Evolutionary conservation across 2,113 vertebrate genomes (phyloP).

Genomic region (Hippocampus comes): DNA sequence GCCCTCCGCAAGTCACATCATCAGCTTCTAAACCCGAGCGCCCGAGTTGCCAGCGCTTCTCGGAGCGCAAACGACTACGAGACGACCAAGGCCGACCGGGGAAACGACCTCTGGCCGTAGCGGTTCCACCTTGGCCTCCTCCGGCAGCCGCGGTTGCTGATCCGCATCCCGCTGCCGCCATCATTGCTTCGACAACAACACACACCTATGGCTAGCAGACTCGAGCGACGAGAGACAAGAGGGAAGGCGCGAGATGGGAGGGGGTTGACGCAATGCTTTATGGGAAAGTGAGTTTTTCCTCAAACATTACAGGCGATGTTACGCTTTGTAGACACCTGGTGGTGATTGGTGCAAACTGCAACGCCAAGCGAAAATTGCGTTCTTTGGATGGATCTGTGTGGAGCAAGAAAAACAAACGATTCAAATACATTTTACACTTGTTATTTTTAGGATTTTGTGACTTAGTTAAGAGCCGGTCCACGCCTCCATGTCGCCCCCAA

Average conservation of each 20-base stretch:
- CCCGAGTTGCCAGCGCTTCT: constrained; percentile 77
- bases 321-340: constrained; percentile 12
- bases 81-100: constrained; percentile 84
- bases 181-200: constrained; percentile 84
- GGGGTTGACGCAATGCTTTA: constrained; percentile 60
- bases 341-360: not conserved
- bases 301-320: not conserved
- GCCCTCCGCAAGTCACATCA: constrained; percentile 78
- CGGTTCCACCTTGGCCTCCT: constrained; percentile 74
- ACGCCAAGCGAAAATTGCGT: too few species aligned
- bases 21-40: constrained; percentile 74
- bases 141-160: constrained; percentile 84
- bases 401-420: too few species aligned
- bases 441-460: too few species aligned
- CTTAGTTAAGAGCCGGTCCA: too few species aligned
- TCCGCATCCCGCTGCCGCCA: constrained; percentile 86
- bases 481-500: too few species aligned
- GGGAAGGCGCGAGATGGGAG: constrained; percentile 80
- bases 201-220: constrained; percentile 68
- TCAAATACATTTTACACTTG: too few species aligned
- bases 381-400: too few species aligned
- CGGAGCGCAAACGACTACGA: constrained; percentile 77
- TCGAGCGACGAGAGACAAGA: constrained; percentile 67
- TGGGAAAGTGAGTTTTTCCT: constrained; percentile 69
- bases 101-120: constrained; percentile 84